A percentile compares a stretch with the other conserved stretches of the same genome.
phyloP scores from a whole-genome alignment of 2,888 invertebrate species.

The Drosophila suboccidentalis region DNA sequence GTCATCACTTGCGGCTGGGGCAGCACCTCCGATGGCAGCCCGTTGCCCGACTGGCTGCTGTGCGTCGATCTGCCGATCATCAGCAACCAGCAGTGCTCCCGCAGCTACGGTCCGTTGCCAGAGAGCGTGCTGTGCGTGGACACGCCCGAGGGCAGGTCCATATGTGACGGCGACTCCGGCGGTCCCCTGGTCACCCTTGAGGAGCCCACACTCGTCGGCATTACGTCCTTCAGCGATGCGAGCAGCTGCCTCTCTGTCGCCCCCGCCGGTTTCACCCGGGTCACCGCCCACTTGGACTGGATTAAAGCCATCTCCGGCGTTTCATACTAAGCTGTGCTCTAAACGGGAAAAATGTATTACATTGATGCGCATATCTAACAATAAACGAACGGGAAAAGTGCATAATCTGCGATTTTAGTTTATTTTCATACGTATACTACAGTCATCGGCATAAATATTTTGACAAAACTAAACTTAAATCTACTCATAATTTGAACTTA shows the following conservation, averaged over 20 bases:
- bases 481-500: no score
- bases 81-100: constrained; percentile 81
- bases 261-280: constrained; percentile 64
- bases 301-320: constrained; percentile 53
- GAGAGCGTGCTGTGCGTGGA: constrained; percentile 46
- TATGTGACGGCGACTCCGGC: constrained; percentile 65
- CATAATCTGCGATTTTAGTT: no score
- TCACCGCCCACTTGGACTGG: constrained; percentile 61
- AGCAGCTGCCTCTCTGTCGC: constrained; percentile 49
- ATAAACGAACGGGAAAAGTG: no score
- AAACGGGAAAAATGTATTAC: not conserved
- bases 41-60: constrained; percentile 79
- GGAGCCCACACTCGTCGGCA: constrained; percentile 37
- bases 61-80: constrained; percentile 65
- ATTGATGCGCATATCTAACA: not conserved
- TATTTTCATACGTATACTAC: no score
- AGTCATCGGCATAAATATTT: no score
- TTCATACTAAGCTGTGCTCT: constrained; percentile 34
- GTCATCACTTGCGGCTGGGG: constrained; percentile 76
- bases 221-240: constrained; percentile 58
- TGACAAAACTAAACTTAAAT: no score
- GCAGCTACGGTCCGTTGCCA: constrained; percentile 80
- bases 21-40: constrained; percentile 61
- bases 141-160: constrained; percentile 45
- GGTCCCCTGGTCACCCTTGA: constrained; percentile 54